Base-by-base conservation (phyloP, 92 coral and sea anemone genomes). In the Phenganax subtilis region DNA sequence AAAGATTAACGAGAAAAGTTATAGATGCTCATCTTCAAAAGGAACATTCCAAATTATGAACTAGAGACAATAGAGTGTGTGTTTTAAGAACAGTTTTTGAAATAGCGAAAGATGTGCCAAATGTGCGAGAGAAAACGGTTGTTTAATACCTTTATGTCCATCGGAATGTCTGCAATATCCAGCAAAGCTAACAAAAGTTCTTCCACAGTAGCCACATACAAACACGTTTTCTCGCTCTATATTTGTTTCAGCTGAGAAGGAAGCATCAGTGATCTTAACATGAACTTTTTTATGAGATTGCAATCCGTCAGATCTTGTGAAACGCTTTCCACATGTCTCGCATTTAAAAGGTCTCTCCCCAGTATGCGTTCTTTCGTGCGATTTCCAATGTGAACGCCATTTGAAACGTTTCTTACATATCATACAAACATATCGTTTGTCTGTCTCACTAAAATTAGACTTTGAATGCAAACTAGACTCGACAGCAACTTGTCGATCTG, bases 301-400 rank as follows among this genome's bases (percentile, higher is more conserved):
- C 75, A 94, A 71, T 62, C 98, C 98, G 87, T 94, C 98, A 81
- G 97, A 96, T 53, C 98, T 88, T 75, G 97, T 90, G 84, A 94
- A 94, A 30, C 92, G 87, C 30, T 97, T 90, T 12, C 87, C 75
- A 75, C 98, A 94, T 56, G 88, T 91, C 17, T 92, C 87, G 64
- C 98, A 94, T 71, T 92, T 90, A 79, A 88, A 94, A 44, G 98
- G 98, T 77, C 91, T 87, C 71, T 94, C 98, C 8, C 98, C 98
- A 67, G 98, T 94, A 86, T 94, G 98, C 6, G 92, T 94, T 68
- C 98, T 88, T 84, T 94, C 97, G 52, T 94, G 98, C 60, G 97
- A 91, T 47, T 77, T 85, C 82, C 90, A 79, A 64, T 94, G 98
- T 7, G 98, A 94, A 65, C 90, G 92, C 98, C 98, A 94, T 87